A percentile compares a stretch with the other conserved stretches of the same genome.
Evolutionary conservation across 2,888 invertebrate species (phyloP).

Genomic region (Gymnosoma rotundatum): DNA sequence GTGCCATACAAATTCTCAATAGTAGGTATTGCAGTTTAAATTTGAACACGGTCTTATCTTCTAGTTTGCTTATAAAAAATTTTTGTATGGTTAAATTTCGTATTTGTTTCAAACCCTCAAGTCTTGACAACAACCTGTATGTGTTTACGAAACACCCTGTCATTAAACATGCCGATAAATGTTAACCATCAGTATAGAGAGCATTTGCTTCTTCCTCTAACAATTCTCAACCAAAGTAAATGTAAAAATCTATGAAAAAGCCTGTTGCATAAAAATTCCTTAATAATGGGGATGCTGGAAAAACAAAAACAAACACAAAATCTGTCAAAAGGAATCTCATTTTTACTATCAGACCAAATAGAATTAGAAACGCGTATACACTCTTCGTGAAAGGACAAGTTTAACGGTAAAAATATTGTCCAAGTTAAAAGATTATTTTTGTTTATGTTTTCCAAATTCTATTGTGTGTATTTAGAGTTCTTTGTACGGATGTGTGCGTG

Average conservation of each 20-base stretch:
- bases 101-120: too few relatives aligned
- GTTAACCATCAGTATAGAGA: too few relatives aligned
- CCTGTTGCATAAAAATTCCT: constrained; percentile 50
- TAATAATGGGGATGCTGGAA: constrained; percentile 54
- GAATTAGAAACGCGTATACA: constrained; percentile 70
- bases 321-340: constrained; percentile 34
- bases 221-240: neutral
- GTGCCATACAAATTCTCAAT: too few relatives aligned
- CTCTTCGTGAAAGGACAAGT: constrained; percentile 70
- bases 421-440: constrained; percentile 26
- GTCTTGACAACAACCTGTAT: too few relatives aligned
- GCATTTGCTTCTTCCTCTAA: too few relatives aligned
- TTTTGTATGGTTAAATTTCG: too few relatives aligned
- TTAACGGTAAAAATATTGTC: constrained; percentile 61
- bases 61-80: too few relatives aligned
- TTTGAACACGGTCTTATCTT: too few relatives aligned
- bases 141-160: too few relatives aligned
- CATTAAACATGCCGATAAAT: too few relatives aligned
- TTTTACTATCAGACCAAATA: constrained; percentile 23
- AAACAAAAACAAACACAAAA: constrained; percentile 20
- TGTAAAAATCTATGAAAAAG: constrained; percentile 31
- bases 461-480: constrained; percentile 19
- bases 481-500: neutral
- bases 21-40: too few relatives aligned
- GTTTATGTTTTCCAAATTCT: constrained; percentile 41